phyloP scores from a whole-genome alignment of 2,888 invertebrate species.

The Dryobotodes eremita region DNA sequence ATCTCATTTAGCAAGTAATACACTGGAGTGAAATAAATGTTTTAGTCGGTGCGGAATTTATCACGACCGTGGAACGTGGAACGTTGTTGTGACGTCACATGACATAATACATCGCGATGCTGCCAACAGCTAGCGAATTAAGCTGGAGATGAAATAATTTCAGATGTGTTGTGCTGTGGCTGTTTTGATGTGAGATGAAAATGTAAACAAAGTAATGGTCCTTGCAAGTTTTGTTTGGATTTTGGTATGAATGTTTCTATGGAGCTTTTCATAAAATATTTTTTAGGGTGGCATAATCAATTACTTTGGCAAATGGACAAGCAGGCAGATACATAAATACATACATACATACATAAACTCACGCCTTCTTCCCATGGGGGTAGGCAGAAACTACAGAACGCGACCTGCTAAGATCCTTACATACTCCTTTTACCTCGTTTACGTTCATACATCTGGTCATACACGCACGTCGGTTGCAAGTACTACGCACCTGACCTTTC shows the following conservation, averaged over 20 bases:
- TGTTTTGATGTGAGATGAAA: conserved; percentile 2
- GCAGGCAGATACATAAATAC: no score
- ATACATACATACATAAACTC: no score
- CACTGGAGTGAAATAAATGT: conserved; percentile 68
- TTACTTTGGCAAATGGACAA: not conserved
- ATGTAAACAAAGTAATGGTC: conserved; percentile 8
- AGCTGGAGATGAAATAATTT: conserved; percentile 65
- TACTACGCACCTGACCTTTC: no score
- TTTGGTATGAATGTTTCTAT: not conserved
- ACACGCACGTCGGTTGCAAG: no score
- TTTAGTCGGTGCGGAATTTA: conserved; percentile 65
- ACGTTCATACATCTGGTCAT: no score
- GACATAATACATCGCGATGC: conserved; percentile 66
- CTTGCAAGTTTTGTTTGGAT: not conserved
- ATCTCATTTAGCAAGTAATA: conserved; percentile 64
- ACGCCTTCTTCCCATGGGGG: no score
- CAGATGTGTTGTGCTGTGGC: conserved; percentile 22
- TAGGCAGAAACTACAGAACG: no score
- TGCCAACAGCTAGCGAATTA: conserved; percentile 64
- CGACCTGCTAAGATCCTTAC: no score
- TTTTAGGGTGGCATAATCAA: not conserved
- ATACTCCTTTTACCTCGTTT: no score
- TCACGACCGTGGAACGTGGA: conserved; percentile 54
- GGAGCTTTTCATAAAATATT: not conserved
- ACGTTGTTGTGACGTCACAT: conserved; percentile 60